Base-by-base conservation (phyloP, 2,113 vertebrate genomes). In the Alaudala cheleensis region DNA sequence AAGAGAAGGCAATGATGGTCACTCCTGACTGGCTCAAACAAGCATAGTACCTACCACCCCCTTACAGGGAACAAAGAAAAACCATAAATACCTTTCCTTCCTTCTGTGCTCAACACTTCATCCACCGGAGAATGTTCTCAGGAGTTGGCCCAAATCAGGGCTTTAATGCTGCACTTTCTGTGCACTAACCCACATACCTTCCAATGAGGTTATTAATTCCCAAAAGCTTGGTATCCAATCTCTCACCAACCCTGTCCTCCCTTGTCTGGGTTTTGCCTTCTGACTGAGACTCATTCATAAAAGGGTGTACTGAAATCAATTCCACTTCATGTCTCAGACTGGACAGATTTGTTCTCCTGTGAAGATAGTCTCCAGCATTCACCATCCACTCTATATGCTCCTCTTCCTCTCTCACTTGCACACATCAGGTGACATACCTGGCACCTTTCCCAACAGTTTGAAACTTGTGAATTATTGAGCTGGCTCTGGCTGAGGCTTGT, bases 381-480 rank as follows among this genome's bases (percentile, higher is more conserved):
- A 62, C 31, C 5, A 56, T 64, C 29, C 53, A 29, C 34, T 66
- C 42, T 24, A 16, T 54, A 40, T 14, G 16, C 24, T 71, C 49
- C 54, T 65, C 40, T 73, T 37, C 51, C 49, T 81, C 61, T 60
- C 28, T 82, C 73, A 34, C 57, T 80, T 49, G 25, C 28, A 57
- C 54, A n/a, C 25, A 33, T 8, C 0, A 0, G n/a, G 14, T 84
- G 66, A 90, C 22, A 39, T 44, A 66, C 1, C 54, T 72, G 79
- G 28, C 37, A 80, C n/a, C 6, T 61, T 92, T 90, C 80, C 51
- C 37, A 65, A 49, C 21, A 77, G 42, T 72, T 91, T 80, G n/a
- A 73, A 88, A 73, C 42, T 73, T 70, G 20, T 66, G 50, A 80
- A 70, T 83, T 92, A 92, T 81, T 70, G 80, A 79, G 88, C 47